Evolutionary conservation across 92 coral and sea anemone species (phyloP).

Genomic region (Epizoanthus scotinus): DNA sequence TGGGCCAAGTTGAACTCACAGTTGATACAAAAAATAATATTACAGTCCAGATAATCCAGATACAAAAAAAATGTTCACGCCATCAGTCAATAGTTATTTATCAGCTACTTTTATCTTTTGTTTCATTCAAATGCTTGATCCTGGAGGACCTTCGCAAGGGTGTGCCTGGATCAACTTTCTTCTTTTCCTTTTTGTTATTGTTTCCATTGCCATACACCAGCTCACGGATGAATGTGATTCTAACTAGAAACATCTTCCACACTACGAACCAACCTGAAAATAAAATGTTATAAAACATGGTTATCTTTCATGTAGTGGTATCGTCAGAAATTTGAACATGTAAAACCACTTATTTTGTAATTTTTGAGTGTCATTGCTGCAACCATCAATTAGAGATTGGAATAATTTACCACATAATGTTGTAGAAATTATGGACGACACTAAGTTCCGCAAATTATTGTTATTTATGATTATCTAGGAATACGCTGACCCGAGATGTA

Average conservation of each 20-base stretch:
- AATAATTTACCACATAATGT: too few species aligned
- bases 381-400: too few species aligned
- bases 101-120: constrained; percentile 45
- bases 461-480: too few species aligned
- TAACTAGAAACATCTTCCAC: constrained; percentile 96
- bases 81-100: background rate
- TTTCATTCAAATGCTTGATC: constrained; percentile 56
- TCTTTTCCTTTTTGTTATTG: constrained; percentile 57
- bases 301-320: background rate
- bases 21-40: background rate
- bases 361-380: too few species aligned
- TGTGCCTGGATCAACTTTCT: constrained; percentile 55
- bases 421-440: too few species aligned
- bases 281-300: background rate
- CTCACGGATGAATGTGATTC: constrained; percentile 92
- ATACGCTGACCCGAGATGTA: too few species aligned
- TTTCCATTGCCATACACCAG: constrained; percentile 86
- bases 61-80: background rate
- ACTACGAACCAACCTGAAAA: constrained; percentile 87
- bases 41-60: constrained; percentile 16
- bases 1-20: background rate
- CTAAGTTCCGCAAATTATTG: too few species aligned
- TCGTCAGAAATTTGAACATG: too few species aligned
- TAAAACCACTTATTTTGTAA: background rate
- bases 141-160: constrained; percentile 89